Evolutionary conservation across 2,113 vertebrate species (phyloP), one percentile per base, ranked within the genome.

Genomic region (Xyrauchen texanus): DNA sequence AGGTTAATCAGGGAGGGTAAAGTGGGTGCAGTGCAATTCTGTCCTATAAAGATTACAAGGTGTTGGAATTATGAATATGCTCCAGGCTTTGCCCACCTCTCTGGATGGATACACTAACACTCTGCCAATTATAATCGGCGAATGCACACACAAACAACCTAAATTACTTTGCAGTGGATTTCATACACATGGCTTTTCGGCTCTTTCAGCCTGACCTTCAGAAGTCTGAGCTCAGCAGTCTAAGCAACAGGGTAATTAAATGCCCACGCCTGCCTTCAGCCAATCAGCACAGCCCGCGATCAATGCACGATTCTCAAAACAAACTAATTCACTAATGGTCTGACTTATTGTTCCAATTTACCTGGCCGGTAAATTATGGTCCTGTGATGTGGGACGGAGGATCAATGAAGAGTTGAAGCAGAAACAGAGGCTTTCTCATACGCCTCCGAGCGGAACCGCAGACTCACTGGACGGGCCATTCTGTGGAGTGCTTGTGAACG

Each of bases 301-400:
- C 92, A 90, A 93, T 94, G 88, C 84, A 80, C 75, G 84, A 90
- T 91, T 91, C 90, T 90, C 88, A 90, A 89, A 90, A 88, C 89
- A 92, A 91, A 92, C 90, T 90, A 92, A 94, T 93, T 91, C 85
- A 84, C 91, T 93, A 93, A 94, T 93, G 92, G 90, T 86, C 87
- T 89, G 90, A 92, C 88, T 91, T 92, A 92, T 92, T 76, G 79
- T 82, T 92, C 89, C 88, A 91, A 90, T 92, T 84, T 90, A 93
- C 89, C 91, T 91, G 90, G 68, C 75, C 70, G 77, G 84, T 83
- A 89, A 92, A 90, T 92, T 91, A 92, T 88, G 87, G 86, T 88
- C 85, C 85, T 83, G 83, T 86, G 80, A 86, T 88, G 63, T 49
- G 81, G 65, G 66, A 75, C 76, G 68, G 55, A 64, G 12, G 52